Evolutionary conservation across 2,888 invertebrate genomes (phyloP).

Genomic region (Siphonodentalium dalli): DNA sequence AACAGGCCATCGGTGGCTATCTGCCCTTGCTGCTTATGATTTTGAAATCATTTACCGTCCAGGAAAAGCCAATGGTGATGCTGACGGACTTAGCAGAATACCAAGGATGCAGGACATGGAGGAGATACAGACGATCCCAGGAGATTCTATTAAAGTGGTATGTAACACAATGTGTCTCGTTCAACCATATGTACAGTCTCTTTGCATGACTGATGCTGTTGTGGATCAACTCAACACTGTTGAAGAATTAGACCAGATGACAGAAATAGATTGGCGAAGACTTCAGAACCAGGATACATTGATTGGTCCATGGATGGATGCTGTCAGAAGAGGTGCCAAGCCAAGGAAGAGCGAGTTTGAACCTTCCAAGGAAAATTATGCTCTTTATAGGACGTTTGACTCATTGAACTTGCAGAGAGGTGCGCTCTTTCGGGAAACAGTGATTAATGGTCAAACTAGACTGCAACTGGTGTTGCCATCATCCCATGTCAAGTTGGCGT

Average conservation of each 20-base stretch:
- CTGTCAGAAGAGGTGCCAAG: background rate
- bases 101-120: background rate
- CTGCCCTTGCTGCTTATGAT: conserved; percentile 7
- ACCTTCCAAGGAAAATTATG: background rate
- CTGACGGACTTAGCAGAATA: conserved; percentile 4
- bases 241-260: too few species aligned
- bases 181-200: background rate
- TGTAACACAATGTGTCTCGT: background rate
- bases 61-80: conserved; percentile 13
- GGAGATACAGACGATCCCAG: background rate
- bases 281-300: too few species aligned
- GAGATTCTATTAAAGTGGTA: background rate
- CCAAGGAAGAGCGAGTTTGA: background rate
- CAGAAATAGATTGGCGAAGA: too few species aligned
- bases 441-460: background rate
- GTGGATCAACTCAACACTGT: too few species aligned
- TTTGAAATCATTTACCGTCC: conserved; percentile 12
- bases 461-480: conserved; percentile 1
- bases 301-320: too few species aligned
- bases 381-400: background rate
- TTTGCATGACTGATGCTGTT: background rate
- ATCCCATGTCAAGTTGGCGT: background rate
- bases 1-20: conserved; percentile 13
- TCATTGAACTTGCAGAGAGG: background rate
- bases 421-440: background rate